Evolutionary conservation across 2,797 vertebrate species (phyloP), one percentile per base, ranked within the genome.

Genomic region (Valencia hispanica): DNA sequence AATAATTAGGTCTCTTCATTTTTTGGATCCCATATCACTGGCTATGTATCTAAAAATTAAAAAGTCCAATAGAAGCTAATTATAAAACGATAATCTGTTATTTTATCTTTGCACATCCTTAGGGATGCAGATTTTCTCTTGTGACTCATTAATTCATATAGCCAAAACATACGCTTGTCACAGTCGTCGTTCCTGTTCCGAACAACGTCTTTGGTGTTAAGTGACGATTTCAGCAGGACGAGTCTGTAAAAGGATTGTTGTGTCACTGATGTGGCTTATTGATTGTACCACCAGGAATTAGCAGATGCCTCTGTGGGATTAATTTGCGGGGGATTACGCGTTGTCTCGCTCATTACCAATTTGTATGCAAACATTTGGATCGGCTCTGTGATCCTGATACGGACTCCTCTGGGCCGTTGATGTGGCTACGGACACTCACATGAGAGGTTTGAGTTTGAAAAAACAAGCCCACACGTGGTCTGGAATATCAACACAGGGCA

Each of bases 261-360:
- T 69, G 86, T 79, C 32, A 81, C 73, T 66, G 84, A 89, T 71
- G 79, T 1, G 34, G 84, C 79, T 80, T 65, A 90, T 88, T 89
- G 86, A 91, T 91, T 90, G 85, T 70, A 74, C 48, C 70, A 65
- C 73, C 70, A 73, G n/a, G 36, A 85, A 82, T 80, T 70, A 75
- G 65, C 86, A 88, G 85, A 89, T 87, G 85, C 83, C 83, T 90
- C 71, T 51, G 25, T 34, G 68, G 81, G 86, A 91, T 90, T 90
- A 79, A 85, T 92, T 89, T 80, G 66, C 69, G 79, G 68, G 74
- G 84, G 88, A 91, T 91, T 91, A 91, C 0, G 15, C 71, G 47
- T 84, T 74, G 43, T 83, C 77, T 84, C 71, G 59, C 70, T 84
- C 69, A 63, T 75, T 78, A 51, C 41, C 75, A 71, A 87, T 83